Evolutionary conservation across 2,113 vertebrate genomes (phyloP), one percentile per base, ranked within the genome.

Genomic region (Hemibates koningsi): DNA sequence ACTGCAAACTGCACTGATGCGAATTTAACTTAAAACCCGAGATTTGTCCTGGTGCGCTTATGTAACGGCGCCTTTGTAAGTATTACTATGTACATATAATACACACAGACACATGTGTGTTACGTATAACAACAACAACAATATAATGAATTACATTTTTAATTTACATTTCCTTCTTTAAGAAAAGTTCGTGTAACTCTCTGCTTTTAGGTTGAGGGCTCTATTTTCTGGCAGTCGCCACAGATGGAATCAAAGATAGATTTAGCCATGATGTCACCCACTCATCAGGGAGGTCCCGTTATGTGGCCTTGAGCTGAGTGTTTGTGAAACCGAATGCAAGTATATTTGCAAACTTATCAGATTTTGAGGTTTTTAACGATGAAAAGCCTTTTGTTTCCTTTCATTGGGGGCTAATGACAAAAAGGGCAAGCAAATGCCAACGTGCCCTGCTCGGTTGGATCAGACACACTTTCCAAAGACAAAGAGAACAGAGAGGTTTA

Each of bases 241-340:
- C 27, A 48, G 24, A 76, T 19, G 68, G 41, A 48, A 45, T 29
- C 19, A 76, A 76, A 29, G 41, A 6, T 54, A 21, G 19, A 5
- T 48, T 48, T 29, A 76, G 9, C 71, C 43, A 76, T 50, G 41
- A 32, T 12, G 43, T 48, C 68, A 76, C 43, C 16, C 0, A 0
- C 24, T 78, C 2, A 29, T 32, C 3, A 32, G 2, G 27, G 27
- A 76, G 8, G 71, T 78, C 71, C 71, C 6, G n/a, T 32, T 50
- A 4, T 78, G 45, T 5, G 32, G 45, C 43, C 1, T 50, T 0
- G 3, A 12, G 43, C 14, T n/a, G 71, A 50, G 24, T 32, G 71
- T 27, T 50, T 78, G n/a, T 76, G 71, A 50, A 50, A 76, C 21
- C 1, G 4, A 48, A 76, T 32, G 16, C 19, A 48, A 78, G 43